phyloP scores from a whole-genome alignment of 2,888 invertebrate species.

The Loripinus fragilis region DNA sequence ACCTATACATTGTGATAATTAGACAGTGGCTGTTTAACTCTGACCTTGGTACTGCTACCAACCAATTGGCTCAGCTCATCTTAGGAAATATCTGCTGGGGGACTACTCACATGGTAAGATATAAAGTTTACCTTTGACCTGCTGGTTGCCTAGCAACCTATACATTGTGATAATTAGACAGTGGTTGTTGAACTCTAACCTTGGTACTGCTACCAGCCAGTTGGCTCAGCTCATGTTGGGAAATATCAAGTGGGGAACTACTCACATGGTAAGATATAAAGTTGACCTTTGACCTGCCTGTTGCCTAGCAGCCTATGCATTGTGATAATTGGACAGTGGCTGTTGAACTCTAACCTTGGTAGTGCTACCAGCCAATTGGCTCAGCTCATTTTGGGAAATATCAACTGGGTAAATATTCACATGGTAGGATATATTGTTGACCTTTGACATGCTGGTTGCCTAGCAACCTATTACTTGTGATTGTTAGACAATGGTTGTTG shows the following conservation, averaged over 20 bases:
- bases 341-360: too few species aligned
- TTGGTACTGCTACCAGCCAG: slow-evolving; percentile 87
- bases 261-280: too few species aligned
- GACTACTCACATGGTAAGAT: too few species aligned
- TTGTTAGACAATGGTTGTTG: slow-evolving; percentile 86
- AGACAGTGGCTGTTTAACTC: slow-evolving; percentile 87
- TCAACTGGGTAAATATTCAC: slow-evolving; percentile 89
- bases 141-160: slow-evolving; percentile 88
- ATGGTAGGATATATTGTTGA: too few species aligned
- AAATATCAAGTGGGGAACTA: slow-evolving; percentile 89
- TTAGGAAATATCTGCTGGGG: too few species aligned
- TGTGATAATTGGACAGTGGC: too few species aligned
- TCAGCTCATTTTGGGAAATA: too few species aligned
- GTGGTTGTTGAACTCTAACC: slow-evolving; percentile 88
- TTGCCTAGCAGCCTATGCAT: too few species aligned
- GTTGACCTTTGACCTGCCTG: too few species aligned
- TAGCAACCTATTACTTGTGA: slow-evolving; percentile 85
- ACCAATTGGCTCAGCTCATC: too few species aligned
- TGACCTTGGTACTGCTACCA: slow-evolving; percentile 87
- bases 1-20: slow-evolving; percentile 85
- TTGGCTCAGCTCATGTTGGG: slow-evolving; percentile 89
- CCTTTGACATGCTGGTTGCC: too few species aligned
- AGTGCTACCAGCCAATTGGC: too few species aligned
- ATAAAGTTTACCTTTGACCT: slow-evolving; percentile 88
- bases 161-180: slow-evolving; percentile 83